phyloP scores from a whole-genome alignment of 1,140 invertebrate species.

The Drosophila varians region DNA sequence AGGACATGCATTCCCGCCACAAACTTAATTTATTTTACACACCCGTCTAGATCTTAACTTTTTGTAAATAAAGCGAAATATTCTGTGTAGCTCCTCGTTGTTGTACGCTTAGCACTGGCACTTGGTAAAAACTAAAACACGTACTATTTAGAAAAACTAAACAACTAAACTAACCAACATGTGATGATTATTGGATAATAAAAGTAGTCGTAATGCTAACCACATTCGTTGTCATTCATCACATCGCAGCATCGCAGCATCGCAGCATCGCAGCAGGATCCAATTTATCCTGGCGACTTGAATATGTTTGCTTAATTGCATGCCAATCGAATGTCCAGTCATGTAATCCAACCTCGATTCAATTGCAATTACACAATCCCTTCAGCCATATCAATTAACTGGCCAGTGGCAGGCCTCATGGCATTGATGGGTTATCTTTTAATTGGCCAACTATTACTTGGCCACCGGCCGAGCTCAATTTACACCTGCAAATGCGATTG shows the following conservation, averaged over 20 bases:
- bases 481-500: slow-evolving; percentile 42
- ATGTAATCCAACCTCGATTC: slow-evolving; percentile 42
- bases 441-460: slow-evolving; percentile 47
- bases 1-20: neutral
- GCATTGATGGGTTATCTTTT: slow-evolving; percentile 48
- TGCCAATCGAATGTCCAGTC: slow-evolving; percentile 28
- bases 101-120: slow-evolving; percentile 2
- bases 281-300: slow-evolving; percentile 4
- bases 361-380: slow-evolving; percentile 53
- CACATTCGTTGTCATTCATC: too few species aligned
- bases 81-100: neutral
- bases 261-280: too few species aligned
- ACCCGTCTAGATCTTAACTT: slow-evolving; percentile 5
- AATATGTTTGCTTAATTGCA: slow-evolving; percentile 40
- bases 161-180: neutral
- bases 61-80: slow-evolving; percentile 31
- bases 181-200: neutral
- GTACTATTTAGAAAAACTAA: too few species aligned
- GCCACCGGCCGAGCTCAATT: slow-evolving; percentile 35
- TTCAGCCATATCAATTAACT: slow-evolving; percentile 31
- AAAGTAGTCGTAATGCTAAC: neutral
- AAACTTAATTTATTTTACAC: slow-evolving; percentile 27
- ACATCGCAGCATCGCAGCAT: too few species aligned
- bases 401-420: slow-evolving; percentile 1
- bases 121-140: neutral